These are phyloP conservation scores for Illadopsis cleaveri DNA, from an alignment of 2,113 vertebrate genomes.

Conservation along the genomic window DNA sequence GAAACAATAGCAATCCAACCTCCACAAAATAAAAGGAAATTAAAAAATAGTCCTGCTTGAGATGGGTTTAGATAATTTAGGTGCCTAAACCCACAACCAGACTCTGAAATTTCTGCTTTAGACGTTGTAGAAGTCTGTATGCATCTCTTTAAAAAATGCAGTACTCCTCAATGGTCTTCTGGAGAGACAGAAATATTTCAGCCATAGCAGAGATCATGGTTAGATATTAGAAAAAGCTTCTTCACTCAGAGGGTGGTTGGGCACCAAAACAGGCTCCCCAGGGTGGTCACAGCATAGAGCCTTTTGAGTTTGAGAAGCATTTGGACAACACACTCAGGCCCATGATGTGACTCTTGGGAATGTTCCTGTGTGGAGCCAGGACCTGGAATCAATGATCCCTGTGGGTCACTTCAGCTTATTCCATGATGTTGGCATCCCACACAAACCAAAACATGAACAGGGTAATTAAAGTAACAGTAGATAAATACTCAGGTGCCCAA, in stretches of 20 bases:
- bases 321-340: background rate
- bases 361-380: background rate
- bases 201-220: background rate
- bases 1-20: background rate
- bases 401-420: background rate
- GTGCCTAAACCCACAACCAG: background rate
- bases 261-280: background rate
- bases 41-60: background rate
- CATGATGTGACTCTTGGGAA: background rate
- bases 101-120: background rate
- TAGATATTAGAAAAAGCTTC: background rate
- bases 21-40: background rate
- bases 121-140: background rate
- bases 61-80: background rate
- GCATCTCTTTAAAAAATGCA: background rate
- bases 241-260: background rate
- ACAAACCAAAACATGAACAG: rapidly evolving
- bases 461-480: background rate
- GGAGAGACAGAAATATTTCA: background rate
- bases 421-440: rapidly evolving
- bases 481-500: rapidly evolving
- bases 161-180: background rate
- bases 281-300: background rate
- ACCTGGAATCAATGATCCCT: background rate
- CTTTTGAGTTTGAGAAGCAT: background rate